Evolutionary conservation across 1,140 invertebrate species (phyloP).

Genomic region (Drosophila busckii): DNA sequence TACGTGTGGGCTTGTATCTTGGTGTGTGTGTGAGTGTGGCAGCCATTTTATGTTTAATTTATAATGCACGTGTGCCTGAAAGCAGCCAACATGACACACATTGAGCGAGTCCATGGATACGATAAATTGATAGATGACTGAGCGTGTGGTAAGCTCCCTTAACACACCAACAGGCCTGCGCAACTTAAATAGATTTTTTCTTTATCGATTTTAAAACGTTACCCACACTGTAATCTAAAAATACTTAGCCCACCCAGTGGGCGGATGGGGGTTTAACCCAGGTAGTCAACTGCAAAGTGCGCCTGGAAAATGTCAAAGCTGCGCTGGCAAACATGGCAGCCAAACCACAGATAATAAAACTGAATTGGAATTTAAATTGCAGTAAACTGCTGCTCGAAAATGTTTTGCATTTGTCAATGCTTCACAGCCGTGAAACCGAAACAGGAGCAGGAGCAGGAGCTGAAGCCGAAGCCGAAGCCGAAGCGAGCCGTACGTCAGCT

Average conservation of each 20-base stretch:
- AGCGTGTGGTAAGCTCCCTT: conserved; percentile 14
- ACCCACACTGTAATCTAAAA: conserved; percentile 63
- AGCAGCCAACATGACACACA: conserved; percentile 21
- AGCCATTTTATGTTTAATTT: conserved; percentile 72
- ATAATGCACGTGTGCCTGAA: conserved; percentile 56
- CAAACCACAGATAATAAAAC: conserved; percentile 51
- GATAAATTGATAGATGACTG: conserved; percentile 5
- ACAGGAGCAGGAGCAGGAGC: too few species aligned
- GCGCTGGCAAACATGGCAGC: conserved; percentile 33
- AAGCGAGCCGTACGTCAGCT: too few species aligned
- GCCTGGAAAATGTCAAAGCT: conserved; percentile 71
- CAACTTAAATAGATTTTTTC: conserved; percentile 71
- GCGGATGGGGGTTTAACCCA: neutral
- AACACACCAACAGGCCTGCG: conserved; percentile 33
- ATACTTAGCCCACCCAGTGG: conserved; percentile 53
- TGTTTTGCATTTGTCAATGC: too few species aligned
- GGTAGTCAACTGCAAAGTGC: conserved; percentile 65
- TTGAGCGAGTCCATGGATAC: conserved; percentile 8
- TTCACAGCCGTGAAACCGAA: too few species aligned
- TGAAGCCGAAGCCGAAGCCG: too few species aligned
- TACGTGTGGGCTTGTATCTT: neutral
- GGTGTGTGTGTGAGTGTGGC: conserved; percentile 40
- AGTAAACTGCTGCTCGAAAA: conserved; percentile 20
- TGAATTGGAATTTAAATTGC: conserved; percentile 71
- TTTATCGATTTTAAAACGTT: conserved; percentile 71